Evolutionary conservation across 2,113 vertebrate species (phyloP).

Genomic region (Carettochelys insculpta): DNA sequence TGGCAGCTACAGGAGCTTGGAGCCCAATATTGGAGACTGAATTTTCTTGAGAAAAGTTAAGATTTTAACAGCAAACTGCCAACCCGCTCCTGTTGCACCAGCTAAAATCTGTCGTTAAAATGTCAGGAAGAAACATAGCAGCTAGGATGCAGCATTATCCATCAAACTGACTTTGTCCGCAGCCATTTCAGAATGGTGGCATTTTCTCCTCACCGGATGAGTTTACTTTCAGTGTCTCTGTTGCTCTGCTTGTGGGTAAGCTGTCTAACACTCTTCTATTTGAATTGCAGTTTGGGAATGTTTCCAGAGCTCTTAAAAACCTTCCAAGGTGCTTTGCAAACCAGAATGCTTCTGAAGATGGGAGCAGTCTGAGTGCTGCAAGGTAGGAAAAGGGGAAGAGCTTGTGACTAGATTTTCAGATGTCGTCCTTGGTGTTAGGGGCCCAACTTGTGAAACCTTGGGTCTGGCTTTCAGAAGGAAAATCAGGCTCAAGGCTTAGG

Average conservation of each 20-base stretch:
- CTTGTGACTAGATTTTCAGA: neutral
- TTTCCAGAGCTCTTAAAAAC: neutral
- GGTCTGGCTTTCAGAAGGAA: neutral
- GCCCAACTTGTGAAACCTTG: neutral
- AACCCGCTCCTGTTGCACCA: neutral
- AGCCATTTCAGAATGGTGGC: neutral
- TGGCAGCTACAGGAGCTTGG: rapidly evolving
- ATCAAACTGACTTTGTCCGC: rapidly evolving
- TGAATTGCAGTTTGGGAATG: neutral
- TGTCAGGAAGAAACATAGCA: neutral
- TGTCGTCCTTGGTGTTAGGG: neutral
- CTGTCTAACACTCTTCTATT: neutral
- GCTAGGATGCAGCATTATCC: neutral
- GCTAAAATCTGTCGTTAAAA: neutral
- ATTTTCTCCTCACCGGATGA: neutral
- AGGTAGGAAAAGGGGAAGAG: neutral
- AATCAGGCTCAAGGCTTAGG: neutral
- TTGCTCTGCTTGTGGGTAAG: rapidly evolving
- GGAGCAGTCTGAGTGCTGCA: neutral
- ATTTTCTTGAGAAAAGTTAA: rapidly evolving
- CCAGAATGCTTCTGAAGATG: neutral
- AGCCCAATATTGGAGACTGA: neutral
- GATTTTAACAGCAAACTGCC: rapidly evolving
- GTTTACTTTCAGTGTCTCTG: neutral
- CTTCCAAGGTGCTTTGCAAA: neutral